Evolutionary conservation across 2,113 vertebrate species (phyloP), one percentile per base, ranked within the genome.

Genomic region (Entomyzon cyanotis): DNA sequence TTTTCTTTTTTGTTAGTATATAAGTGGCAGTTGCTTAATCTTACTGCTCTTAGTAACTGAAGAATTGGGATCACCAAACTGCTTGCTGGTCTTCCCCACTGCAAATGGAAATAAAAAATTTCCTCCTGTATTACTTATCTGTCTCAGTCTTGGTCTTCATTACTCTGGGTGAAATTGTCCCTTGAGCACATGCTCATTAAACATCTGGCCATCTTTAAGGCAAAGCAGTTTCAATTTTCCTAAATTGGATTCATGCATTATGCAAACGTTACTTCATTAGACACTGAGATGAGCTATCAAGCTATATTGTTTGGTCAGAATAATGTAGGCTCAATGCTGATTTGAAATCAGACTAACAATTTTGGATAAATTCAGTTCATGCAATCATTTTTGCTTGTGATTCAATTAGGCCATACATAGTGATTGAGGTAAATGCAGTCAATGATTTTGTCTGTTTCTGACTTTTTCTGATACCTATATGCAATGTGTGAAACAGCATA

Each of bases 251-350:
- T 91, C 67, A 91, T 96, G 88, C 74, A 94, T 96, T 95, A 78
- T 68, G 68, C 90, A 94, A 92, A 88, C 7, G 2, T 89, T 88
- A 74, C 77, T 84, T 96, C 92, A 84, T 91, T 91, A 96, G 80
- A 89, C 79, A 87, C 73, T 84, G 89, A 90, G 86, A 91, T 83
- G 84, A 92, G 93, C 78, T 71, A 90, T 97, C 91, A 96, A 93
- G 79, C 65, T 94, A 58, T 90, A 94, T 94, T 97, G 96, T 96
- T 94, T 95, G 94, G 92, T 95, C 92, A 96, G 91, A 95, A 97
- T 96, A 91, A 87, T 94, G 59, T 67, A 83, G 74, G 63, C 90
- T 83, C 3, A 6, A 28, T 65, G 56, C 71, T 96, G 69, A 77
- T 95, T 96, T 84, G 73, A 92, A 97, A 96, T 96, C 92, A 96